Percentiles rank a stretch among this genome's conserved stretches.
Conservation (phyloP, 1,140 invertebrate species). For the Globodera rostochiensis region DNA sequence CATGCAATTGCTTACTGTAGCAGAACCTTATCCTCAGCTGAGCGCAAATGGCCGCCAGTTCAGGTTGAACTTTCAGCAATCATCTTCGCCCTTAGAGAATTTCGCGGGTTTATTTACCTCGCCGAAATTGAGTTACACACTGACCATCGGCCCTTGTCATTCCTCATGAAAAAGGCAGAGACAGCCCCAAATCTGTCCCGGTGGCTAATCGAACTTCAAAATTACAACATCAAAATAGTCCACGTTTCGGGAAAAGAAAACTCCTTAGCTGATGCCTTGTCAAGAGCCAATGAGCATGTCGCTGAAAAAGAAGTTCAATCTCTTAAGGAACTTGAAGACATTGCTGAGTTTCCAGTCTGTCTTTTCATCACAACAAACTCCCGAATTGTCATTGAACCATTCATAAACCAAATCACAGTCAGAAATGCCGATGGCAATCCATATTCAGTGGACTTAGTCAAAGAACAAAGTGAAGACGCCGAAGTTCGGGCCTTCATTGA, state of each 20-base stretch:
- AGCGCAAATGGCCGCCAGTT: constrained; percentile 18
- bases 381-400: neutral
- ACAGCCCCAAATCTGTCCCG: neutral
- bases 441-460: neutral
- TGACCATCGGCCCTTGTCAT: constrained; percentile 24
- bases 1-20: constrained; percentile 22
- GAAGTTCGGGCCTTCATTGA: neutral
- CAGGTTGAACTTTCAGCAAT: constrained; percentile 29
- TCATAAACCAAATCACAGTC: neutral
- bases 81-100: constrained; percentile 7
- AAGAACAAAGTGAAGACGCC: neutral
- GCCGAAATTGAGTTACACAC: constrained; percentile 16
- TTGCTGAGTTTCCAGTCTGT: constrained; percentile 25
- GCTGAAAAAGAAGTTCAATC: neutral
- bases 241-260: constrained; percentile 24
- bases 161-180: constrained; percentile 20
- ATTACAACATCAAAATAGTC: constrained; percentile 28
- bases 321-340: constrained; percentile 27
- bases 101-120: constrained; percentile 24
- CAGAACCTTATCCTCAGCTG: constrained; percentile 8
- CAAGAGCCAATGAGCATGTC: neutral
- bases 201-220: constrained; percentile 30
- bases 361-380: neutral
- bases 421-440: neutral
- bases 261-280: constrained; percentile 22